Base-by-base conservation (phyloP, 2,113 vertebrate genomes). In the Paracanthobrama guichenoti region DNA sequence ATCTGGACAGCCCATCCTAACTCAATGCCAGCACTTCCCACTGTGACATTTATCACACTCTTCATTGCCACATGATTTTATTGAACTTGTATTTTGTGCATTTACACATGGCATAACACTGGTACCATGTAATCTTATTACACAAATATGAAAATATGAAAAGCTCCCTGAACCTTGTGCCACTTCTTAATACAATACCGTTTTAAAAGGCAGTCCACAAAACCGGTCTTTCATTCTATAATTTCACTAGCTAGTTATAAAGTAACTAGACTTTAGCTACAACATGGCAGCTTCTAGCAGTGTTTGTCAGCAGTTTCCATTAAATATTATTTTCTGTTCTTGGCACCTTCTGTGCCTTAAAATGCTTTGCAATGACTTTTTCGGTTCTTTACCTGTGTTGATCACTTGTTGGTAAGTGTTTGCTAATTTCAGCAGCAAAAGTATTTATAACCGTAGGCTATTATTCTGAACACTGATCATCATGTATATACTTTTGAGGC, bases 221-320 rank as follows among this genome's bases (percentile, higher is more conserved):
- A 60, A 78, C 55, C 6, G 22, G n/a, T 62, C 28, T 59, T 72
- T 44, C 69, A 72, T 46, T 46, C 42, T 46, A 12, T 14, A 44
- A 39, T 46, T 72, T 69, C 20, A 42, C 9, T 46, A 46, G 39
- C 69, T 24, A 24, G 22, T 46, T 72, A 72, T 12, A 72, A 14
- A n/a, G 39, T 72, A 24, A 72, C 22, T 26, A 16, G 71, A 48
- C 7, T 48, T 73, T 73, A 73, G 42, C 39, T 46, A 26, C 69
- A 73, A n/a, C 12, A 12, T 72, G 5, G 39, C 20, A 71, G 67
- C 22, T 46, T 72, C n/a, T 46, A 48, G n/a, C n/a, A 48, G 12
- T 14, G n/a, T 42, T 59, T 60, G 28, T 59, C 75, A 77, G 74
- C 74, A 77, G 28, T 77, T 77, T 77, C 50, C 74, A 77, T 35